Percentiles rank a stretch among this genome's conserved stretches.
These are phyloP conservation scores for Microtus pennsylvanicus DNA, from an alignment of 2,113 vertebrate species.

Conservation along the genomic window DNA sequence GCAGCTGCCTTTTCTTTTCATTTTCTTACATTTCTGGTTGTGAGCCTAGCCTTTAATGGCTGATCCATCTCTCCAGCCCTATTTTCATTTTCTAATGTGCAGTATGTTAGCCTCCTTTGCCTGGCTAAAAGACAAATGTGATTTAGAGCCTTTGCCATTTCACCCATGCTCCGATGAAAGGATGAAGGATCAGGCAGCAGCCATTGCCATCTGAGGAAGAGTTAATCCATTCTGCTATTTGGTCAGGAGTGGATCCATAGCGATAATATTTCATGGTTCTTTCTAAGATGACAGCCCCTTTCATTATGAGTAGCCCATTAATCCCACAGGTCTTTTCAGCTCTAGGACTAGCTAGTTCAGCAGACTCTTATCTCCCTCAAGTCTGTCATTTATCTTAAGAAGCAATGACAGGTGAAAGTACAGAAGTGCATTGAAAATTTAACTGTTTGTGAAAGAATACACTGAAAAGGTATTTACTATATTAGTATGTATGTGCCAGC, in stretches of 20 bases:
- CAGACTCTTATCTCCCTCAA: conserved; percentile 18
- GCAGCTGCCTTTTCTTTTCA: conserved; percentile 31
- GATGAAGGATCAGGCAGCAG: conserved; percentile 23
- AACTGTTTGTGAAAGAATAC: conserved; percentile 24
- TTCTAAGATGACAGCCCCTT: conserved; percentile 52
- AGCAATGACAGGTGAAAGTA: background rate
- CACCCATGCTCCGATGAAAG: conserved; percentile 23
- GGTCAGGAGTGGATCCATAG: background rate
- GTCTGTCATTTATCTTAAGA: background rate
- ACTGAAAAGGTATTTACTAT: background rate
- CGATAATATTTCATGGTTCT: conserved; percentile 59
- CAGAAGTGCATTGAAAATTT: background rate
- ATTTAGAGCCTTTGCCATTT: conserved; percentile 36
- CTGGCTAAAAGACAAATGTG: conserved; percentile 51
- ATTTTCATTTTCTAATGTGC: conserved; percentile 48
- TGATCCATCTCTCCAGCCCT: background rate
- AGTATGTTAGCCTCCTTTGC: conserved; percentile 23
- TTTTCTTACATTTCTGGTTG: no score
- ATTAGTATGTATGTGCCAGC: background rate
- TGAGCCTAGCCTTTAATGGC: no score
- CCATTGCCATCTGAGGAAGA: conserved; percentile 48
- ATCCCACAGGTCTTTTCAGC: conserved; percentile 34
- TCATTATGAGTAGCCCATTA: conserved; percentile 51
- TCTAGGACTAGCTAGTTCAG: background rate
- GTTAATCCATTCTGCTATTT: conserved; percentile 65